These are phyloP conservation scores for Podabrus alpinus DNA, from an alignment of 2,888 invertebrate species.

Conservation along the genomic window DNA sequence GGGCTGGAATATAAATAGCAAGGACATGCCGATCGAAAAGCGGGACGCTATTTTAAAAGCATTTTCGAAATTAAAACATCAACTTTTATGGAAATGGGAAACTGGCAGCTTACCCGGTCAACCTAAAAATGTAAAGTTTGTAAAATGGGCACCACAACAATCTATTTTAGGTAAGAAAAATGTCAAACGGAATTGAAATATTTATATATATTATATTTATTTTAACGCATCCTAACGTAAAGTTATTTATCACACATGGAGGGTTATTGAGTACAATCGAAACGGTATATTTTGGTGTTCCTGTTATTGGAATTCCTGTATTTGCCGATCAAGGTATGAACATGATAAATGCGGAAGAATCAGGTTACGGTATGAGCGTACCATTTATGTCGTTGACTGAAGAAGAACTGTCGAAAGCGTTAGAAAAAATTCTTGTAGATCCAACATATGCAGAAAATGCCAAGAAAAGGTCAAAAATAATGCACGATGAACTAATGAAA, in stretches of 20 bases:
- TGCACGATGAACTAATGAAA: slow-evolving; percentile 36
- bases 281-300: slow-evolving; percentile 6
- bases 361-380: slow-evolving; percentile 51
- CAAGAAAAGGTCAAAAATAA: slow-evolving; percentile 34
- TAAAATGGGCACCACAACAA: too few relatives aligned
- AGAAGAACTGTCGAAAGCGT: too few relatives aligned
- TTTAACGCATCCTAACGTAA: not conserved
- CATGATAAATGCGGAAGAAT: not conserved
- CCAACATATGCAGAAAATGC: too few relatives aligned
- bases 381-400: too few relatives aligned
- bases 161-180: too few relatives aligned
- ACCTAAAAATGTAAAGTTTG: too few relatives aligned
- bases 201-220: too few relatives aligned
- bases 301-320: slow-evolving; percentile 5
- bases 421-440: too few relatives aligned
- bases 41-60: slow-evolving; percentile 41
- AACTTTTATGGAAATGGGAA: slow-evolving; percentile 52
- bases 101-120: slow-evolving; percentile 12
- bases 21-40: slow-evolving; percentile 39
- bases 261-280: too few relatives aligned
- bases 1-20: slow-evolving; percentile 47
- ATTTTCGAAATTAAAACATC: too few relatives aligned
- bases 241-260: not conserved
- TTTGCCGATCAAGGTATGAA: slow-evolving; percentile 18
- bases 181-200: too few relatives aligned